Conservation (phyloP, 2,888 invertebrate species). For the Apodemia hepburni region DNA sequence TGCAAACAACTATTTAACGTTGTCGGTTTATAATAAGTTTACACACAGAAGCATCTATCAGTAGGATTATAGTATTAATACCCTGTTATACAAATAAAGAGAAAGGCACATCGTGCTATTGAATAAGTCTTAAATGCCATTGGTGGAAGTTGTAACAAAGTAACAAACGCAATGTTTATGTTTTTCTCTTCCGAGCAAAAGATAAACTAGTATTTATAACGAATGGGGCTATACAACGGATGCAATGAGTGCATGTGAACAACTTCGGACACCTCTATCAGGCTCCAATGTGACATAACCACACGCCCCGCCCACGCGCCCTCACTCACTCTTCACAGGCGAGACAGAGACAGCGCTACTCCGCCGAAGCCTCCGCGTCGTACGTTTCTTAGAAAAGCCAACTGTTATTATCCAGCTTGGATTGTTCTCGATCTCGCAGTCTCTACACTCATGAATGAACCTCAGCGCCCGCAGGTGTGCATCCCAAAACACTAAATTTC, state of each 20-base stretch:
- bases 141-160: not conserved
- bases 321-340: constrained; percentile 52
- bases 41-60: too few species aligned
- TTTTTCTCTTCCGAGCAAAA: not conserved
- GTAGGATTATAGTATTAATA: too few species aligned
- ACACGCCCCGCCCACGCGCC: constrained; percentile 67
- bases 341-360: constrained; percentile 55
- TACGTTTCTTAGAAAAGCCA: constrained; percentile 74
- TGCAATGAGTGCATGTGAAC: constrained; percentile 51
- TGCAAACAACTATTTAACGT: too few species aligned
- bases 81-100: too few species aligned
- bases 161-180: not conserved
- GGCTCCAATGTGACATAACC: constrained; percentile 60
- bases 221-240: constrained; percentile 55
- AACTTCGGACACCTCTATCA: constrained; percentile 48
- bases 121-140: too few species aligned
- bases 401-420: constrained; percentile 70
- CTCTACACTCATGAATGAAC: constrained; percentile 72
- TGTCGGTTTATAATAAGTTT: too few species aligned
- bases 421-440: constrained; percentile 67
- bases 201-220: constrained; percentile 34
- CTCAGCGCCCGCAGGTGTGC: constrained; percentile 67
- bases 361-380: constrained; percentile 67
- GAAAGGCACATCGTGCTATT: too few species aligned
- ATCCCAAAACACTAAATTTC: constrained; percentile 58